These are phyloP conservation scores for Acanthornis magna DNA, from an alignment of 2,797 vertebrate genomes.

Conservation along the genomic window DNA sequence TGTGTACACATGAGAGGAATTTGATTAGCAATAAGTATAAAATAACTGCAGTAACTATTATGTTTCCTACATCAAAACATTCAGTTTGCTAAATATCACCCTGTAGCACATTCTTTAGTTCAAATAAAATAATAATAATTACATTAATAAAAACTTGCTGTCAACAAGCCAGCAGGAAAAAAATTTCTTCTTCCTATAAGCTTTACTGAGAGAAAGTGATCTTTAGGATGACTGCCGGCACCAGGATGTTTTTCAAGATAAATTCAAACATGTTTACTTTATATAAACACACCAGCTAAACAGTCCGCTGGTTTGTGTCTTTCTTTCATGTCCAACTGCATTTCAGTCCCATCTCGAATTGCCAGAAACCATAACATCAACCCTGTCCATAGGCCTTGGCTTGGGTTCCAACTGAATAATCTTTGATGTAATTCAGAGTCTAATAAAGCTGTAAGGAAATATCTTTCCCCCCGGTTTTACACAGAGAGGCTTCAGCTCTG, in stretches of 20 bases:
- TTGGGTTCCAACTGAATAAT: not conserved
- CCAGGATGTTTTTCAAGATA: not conserved
- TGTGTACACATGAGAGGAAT: not conserved
- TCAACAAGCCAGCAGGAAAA: not conserved
- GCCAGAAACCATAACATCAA: constrained; percentile 43
- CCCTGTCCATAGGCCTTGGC: constrained; percentile 2
- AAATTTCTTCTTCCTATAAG: not conserved
- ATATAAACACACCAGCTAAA: constrained; percentile 16
- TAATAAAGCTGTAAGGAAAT: not conserved
- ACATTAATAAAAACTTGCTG: not conserved
- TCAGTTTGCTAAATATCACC: not conserved
- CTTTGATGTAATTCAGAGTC: not conserved
- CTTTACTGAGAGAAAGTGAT: not conserved
- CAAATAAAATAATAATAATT: not conserved
- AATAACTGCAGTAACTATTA: not conserved
- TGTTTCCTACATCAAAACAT: not conserved
- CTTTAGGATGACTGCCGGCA: not conserved
- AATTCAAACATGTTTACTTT: constrained; percentile 6
- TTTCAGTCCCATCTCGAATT: constrained; percentile 18
- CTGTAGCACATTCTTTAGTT: not conserved
- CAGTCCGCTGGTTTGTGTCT: not conserved
- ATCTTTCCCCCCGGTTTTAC: not conserved
- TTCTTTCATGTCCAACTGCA: not conserved
- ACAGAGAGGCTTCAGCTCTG: not conserved
- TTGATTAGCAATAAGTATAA: not conserved